Evolutionary conservation across 1,140 invertebrate species (phyloP).

Genomic region (Dreissena rostriformis): DNA sequence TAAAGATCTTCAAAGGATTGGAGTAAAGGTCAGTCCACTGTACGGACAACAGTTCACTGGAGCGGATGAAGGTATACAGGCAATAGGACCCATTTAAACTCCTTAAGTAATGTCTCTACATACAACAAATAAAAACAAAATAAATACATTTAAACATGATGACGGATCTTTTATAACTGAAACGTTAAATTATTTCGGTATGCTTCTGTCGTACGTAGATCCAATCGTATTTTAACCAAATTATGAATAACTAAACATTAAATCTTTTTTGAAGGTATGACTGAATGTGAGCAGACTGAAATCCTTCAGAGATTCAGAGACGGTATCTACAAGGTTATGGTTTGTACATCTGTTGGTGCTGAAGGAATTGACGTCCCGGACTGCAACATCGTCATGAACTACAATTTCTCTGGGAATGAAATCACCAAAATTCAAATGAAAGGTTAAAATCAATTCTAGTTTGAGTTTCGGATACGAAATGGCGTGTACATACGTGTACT

Average conservation of each 20-base stretch:
- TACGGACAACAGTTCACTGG: constrained; percentile 14
- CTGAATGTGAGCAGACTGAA: constrained; percentile 59
- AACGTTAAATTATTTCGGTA: too few relatives aligned
- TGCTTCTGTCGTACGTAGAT: too few relatives aligned
- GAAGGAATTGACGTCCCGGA: constrained; percentile 80
- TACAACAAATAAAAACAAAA: too few relatives aligned
- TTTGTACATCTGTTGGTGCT: constrained; percentile 80
- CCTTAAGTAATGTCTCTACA: too few relatives aligned
- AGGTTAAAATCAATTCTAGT: constrained; percentile 65
- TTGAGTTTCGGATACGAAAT: too few relatives aligned
- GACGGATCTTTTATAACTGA: too few relatives aligned
- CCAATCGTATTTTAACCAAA: too few relatives aligned
- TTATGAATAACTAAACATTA: too few relatives aligned
- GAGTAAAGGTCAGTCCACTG: background rate
- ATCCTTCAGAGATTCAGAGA: constrained; percentile 57
- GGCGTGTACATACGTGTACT: too few relatives aligned
- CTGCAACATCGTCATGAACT: constrained; percentile 80
- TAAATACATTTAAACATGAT: too few relatives aligned
- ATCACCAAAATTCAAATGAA: constrained; percentile 79
- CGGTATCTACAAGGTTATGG: constrained; percentile 62
- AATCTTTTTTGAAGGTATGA: too few relatives aligned
- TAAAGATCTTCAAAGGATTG: constrained; percentile 1
- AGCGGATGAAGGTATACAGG: constrained; percentile 13
- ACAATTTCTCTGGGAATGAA: constrained; percentile 80
- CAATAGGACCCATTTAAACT: too few relatives aligned